Evolutionary conservation across 2,113 vertebrate genomes (phyloP), one percentile per base, ranked within the genome.

Genomic region (Sceloporus undulatus): DNA sequence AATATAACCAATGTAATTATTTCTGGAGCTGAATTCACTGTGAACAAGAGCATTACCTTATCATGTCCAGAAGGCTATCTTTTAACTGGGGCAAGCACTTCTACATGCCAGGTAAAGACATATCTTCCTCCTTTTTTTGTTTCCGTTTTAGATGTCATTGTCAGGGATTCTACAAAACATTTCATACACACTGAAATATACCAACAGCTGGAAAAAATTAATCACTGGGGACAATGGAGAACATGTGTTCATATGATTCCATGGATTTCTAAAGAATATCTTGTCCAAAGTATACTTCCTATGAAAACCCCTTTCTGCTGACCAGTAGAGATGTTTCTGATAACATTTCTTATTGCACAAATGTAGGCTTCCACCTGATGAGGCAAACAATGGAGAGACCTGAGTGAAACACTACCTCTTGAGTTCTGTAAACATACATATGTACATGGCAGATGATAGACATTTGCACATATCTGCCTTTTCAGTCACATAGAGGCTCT

Each of bases 31-130:
- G 96, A 97, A 85, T 97, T 98, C 89, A 98, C 97, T 52, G 95
- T 98, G 27, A 97, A 98, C 1, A 95, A 97, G 84, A 97, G 95
- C 87, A 95, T 98, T 71, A 85, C 95, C 84, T 92, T 99, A 85
- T 98, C 98, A 2, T 99, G 99, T 86, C 81, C 91, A 84, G 93
- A 97, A 91, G 99, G 99, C 25, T 98, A 98, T 93, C 95, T 93
- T 90, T 96, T 98, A 89, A 94, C 95, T 79, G 98, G 98, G 76
- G 92, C 95, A 85, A 97, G 93, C 29, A 84, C 87, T 23, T 96
- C 98, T 38, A 97, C 96, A 0, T 99, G 99, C 96, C 97, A 97
- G 97, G 99, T 98, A 95, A 91, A 92, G 62, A 34, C 80, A 59
- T 78, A 21, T 40, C 11, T 74, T n/a, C 19, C 70, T 85, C 42